Evolutionary conservation across 2,888 invertebrate genomes (phyloP), one percentile per base, ranked within the genome.

Genomic region (Melinaea menophilus): DNA sequence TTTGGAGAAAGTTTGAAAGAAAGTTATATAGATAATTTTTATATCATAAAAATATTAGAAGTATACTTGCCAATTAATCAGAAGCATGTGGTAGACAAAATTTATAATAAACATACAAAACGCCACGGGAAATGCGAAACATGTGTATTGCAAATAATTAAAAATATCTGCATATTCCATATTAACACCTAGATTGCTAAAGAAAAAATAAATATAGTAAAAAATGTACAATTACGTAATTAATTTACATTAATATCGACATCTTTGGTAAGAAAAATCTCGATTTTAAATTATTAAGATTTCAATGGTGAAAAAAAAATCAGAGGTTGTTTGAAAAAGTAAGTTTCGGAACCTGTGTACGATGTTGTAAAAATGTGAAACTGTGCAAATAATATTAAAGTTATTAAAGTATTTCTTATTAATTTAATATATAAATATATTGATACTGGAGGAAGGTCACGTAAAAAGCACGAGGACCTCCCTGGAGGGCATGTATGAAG

Each of bases 71-170:
- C 5, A 35, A 4, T 73, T 71, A 2, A 80, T 58, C 0, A 86
- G 69, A 0, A 77, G 0, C 71, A 81, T 75, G 60, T 86, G 76
- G 59, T 82, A 87, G 0, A 51, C 0, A 2, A 77, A 65, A 61
- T 81, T 84, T 0, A 78, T 2, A 2, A 86, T 55, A 55, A 77
- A 79, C 78, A 84, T 80, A 2, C 74, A 2, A 5, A 85, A 67
- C 4, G 81, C 79, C 0, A 79, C 65, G 0, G 88, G 88, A 22
- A 86, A 73, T 0, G 85, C 83, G 63, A 80, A 87, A 0, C 70
- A 68, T 0, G 79, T 73, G 61, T 82, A 88, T 63, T 85, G 82
- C n/a, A 84, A 62, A 60, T 80, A 88, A 64, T 87, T 88, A 55
- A 85, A 85, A 33, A 88, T 72, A 62, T 88, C 86, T 0, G 82